A percentile compares a stretch with the other conserved stretches of the same genome.
Evolutionary conservation across 1,140 invertebrate species (phyloP).

Genomic region (Mya arenaria): DNA sequence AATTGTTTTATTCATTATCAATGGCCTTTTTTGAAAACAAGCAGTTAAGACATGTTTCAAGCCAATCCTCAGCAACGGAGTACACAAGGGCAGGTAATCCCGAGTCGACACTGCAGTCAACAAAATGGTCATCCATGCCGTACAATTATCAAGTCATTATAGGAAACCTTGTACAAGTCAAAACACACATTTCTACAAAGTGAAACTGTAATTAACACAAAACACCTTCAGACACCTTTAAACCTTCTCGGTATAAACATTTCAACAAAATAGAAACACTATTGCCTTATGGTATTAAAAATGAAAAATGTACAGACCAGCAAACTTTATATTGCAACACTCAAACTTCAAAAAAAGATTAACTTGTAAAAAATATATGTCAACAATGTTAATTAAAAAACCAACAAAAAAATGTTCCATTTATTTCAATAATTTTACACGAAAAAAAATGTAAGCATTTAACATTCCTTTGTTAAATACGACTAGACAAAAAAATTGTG

Average conservation of each 20-base stretch:
- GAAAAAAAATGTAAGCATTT: no score
- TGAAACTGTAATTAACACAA: not conserved
- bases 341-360: no score
- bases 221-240: not conserved
- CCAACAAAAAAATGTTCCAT: not conserved
- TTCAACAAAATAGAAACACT: no score
- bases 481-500: no score
- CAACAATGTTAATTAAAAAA: not conserved
- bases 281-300: no score
- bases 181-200: conserved; percentile 3
- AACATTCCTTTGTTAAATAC: no score
- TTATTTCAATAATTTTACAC: conserved; percentile 6
- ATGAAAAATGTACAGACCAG: no score
- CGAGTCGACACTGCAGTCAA: not conserved
- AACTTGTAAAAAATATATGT: not conserved
- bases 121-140: no score
- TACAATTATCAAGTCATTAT: no score
- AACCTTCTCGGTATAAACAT: no score
- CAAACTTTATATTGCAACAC: no score
- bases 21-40: conserved; percentile 18
- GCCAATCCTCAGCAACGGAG: conserved; percentile 5
- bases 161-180: conserved; percentile 5
- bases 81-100: conserved; percentile 6
- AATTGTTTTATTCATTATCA: conserved; percentile 27
- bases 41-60: not conserved